Conservation (phyloP, 2,797 vertebrate species). For the Gymnothorax javanicus region DNA sequence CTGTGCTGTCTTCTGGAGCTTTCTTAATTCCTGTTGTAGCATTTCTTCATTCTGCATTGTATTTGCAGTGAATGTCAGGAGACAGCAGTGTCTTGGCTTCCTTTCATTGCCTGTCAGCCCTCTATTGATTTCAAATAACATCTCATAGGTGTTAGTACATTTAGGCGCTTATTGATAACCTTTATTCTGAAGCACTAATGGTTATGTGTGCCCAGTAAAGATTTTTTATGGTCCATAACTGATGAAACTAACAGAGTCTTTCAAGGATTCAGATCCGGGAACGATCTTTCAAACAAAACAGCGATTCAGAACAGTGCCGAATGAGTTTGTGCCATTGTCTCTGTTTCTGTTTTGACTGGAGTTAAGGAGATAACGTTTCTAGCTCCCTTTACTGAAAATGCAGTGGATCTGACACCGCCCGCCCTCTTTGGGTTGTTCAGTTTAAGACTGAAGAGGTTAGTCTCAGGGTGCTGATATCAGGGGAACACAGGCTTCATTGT, state of each 20-base stretch:
- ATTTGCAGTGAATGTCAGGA: neutral
- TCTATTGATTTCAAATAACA: conserved; percentile 50
- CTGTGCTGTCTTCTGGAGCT: conserved; percentile 10
- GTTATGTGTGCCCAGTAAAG: conserved; percentile 33
- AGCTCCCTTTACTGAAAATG: conserved; percentile 36
- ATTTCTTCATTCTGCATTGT: neutral
- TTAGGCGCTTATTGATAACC: conserved; percentile 51
- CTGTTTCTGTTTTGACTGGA: conserved; percentile 34
- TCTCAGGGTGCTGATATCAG: conserved; percentile 33
- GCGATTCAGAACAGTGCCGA: conserved; percentile 17
- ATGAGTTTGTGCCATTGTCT: neutral
- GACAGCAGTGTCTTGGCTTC: neutral
- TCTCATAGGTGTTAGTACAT: conserved; percentile 46
- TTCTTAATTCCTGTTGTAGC: conserved; percentile 36
- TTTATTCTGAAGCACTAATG: conserved; percentile 47
- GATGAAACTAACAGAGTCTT: conserved; percentile 27
- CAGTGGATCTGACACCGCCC: conserved; percentile 40
- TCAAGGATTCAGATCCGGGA: conserved; percentile 16
- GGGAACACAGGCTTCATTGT: conserved; percentile 50
- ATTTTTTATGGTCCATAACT: conserved; percentile 34
- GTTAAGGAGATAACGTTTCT: conserved; percentile 30
- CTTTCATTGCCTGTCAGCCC: conserved; percentile 36
- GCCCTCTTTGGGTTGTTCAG: conserved; percentile 41
- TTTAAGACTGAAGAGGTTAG: conserved; percentile 43
- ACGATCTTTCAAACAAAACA: conserved; percentile 27